These are phyloP conservation scores for Cyclina sinensis DNA, from an alignment of 1,140 invertebrate genomes.

Conservation along the genomic window DNA sequence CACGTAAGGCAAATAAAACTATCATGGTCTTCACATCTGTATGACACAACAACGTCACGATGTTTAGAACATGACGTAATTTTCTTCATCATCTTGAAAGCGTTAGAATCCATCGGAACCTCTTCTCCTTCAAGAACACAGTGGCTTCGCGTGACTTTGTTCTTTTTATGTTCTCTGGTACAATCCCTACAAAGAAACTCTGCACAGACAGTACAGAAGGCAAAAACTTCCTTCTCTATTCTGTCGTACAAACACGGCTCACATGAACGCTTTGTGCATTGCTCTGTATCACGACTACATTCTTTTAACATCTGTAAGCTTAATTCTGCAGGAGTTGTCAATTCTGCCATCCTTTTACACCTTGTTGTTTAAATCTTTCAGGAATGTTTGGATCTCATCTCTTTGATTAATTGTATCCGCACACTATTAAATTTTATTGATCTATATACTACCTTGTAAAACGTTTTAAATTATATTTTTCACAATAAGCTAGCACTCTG, in stretches of 20 bases:
- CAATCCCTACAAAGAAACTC: slow-evolving; percentile 15
- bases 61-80: slow-evolving; percentile 1
- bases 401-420: too few relatives aligned
- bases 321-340: too few relatives aligned
- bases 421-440: too few relatives aligned
- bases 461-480: too few relatives aligned
- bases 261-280: not conserved
- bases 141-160: slow-evolving; percentile 14
- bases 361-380: too few relatives aligned
- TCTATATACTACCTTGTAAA: too few relatives aligned
- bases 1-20: not conserved
- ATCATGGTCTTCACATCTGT: slow-evolving; percentile 2
- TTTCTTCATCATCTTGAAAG: not conserved
- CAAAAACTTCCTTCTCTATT: not conserved
- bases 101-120: not conserved
- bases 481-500: too few relatives aligned
- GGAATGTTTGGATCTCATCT: too few relatives aligned
- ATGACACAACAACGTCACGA: not conserved
- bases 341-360: too few relatives aligned
- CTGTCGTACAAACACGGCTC: not conserved
- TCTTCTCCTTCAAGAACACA: not conserved
- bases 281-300: too few relatives aligned
- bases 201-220: not conserved
- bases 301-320: too few relatives aligned
- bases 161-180: slow-evolving; percentile 12